Conservation (phyloP, 2,113 vertebrate genomes). For the Osmerus mordax region DNA sequence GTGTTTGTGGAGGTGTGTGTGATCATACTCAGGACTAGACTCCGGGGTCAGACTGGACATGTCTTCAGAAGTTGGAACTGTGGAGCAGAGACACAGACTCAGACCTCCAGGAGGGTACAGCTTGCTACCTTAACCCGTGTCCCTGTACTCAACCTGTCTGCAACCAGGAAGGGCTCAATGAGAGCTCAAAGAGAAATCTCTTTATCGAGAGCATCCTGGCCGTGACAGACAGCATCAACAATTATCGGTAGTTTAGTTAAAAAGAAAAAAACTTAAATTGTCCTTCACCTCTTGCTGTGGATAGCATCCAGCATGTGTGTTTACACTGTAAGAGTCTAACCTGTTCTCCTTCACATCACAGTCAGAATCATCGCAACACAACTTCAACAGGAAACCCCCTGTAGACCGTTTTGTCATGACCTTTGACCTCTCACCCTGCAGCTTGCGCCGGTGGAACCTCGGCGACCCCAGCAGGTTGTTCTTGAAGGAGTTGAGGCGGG, state of each 20-base stretch:
- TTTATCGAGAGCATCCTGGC: no score
- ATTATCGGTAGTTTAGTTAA: no score
- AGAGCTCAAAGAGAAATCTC: no score
- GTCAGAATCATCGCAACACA: neutral
- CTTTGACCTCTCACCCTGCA: constrained; percentile 76
- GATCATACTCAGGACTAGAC: constrained; percentile 92
- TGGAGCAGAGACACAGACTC: constrained; percentile 31
- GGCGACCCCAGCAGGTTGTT: constrained; percentile 91
- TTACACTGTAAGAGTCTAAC: no score
- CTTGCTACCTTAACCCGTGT: neutral
- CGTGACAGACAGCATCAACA: no score
- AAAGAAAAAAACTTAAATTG: no score
- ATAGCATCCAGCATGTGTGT: no score
- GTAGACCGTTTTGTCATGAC: no score
- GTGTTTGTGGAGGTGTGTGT: neutral
- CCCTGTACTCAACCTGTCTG: no score
- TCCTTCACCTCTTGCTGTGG: no score
- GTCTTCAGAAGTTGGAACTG: constrained; percentile 91
- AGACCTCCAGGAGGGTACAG: neutral
- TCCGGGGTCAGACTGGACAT: constrained; percentile 93
- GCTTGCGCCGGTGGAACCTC: constrained; percentile 88
- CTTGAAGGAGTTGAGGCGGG: constrained; percentile 90
- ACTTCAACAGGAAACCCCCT: neutral
- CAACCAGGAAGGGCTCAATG: no score
- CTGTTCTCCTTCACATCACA: neutral